Conservation (phyloP, 2,888 invertebrate species). For the Drosophila lutescens region DNA sequence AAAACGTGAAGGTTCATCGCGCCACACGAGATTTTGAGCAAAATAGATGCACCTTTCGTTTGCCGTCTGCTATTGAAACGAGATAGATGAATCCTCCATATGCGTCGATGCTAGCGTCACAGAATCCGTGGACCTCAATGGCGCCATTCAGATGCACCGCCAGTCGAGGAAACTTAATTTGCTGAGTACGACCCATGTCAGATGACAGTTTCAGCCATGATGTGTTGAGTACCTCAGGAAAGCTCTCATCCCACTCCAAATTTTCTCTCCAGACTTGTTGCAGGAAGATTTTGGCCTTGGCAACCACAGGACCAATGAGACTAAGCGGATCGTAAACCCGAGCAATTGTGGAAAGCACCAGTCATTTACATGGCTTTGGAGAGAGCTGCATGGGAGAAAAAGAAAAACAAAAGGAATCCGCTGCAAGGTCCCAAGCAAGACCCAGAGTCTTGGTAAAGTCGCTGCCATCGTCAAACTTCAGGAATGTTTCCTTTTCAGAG, state of each 20-base stretch:
- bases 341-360: no score
- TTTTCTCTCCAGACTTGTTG: no score
- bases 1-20: conserved; percentile 2
- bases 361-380: no score
- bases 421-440: not conserved
- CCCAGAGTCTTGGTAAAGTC: conserved; percentile 2
- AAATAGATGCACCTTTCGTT: not conserved
- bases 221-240: no score
- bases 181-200: not conserved
- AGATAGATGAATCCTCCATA: not conserved
- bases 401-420: not conserved
- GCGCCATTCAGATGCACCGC: not conserved
- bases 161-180: not conserved
- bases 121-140: not conserved
- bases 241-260: no score
- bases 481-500: conserved; percentile 1
- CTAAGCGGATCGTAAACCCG: no score
- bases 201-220: not conserved
- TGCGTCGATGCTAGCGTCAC: not conserved
- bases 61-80: not conserved
- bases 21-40: no score
- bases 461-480: conserved; percentile 1
- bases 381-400: not conserved
- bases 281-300: no score
- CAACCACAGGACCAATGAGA: no score